Conservation (phyloP, 92 coral and sea anemone genomes). For the Porites cylindrica region DNA sequence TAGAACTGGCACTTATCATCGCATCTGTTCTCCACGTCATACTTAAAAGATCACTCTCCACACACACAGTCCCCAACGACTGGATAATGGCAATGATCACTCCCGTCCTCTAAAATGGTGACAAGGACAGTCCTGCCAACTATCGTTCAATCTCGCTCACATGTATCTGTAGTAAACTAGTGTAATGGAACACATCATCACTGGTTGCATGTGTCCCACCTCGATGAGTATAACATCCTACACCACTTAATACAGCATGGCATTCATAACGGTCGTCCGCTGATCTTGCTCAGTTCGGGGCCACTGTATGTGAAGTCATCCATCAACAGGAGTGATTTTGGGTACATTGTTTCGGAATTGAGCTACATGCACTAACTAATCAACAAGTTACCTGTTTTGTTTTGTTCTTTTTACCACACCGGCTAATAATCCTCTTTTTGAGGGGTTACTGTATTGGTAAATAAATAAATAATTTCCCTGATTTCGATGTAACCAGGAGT, state of each 20-base stretch:
- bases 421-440: too few species aligned
- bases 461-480: too few species aligned
- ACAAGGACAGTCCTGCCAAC: conserved; percentile 11
- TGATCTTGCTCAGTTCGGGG: too few species aligned
- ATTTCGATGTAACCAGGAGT: too few species aligned
- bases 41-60: neutral
- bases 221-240: neutral
- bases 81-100: neutral
- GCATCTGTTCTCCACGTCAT: neutral
- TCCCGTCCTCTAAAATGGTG: conserved; percentile 14
- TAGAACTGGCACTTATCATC: neutral
- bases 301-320: too few species aligned
- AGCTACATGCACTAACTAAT: too few species aligned
- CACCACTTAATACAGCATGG: neutral
- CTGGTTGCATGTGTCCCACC: neutral
- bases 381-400: too few species aligned
- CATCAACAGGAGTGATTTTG: too few species aligned
- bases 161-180: conserved; percentile 24
- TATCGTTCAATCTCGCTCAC: conserved; percentile 20
- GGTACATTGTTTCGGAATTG: too few species aligned
- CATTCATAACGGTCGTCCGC: neutral
- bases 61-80: neutral
- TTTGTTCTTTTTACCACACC: too few species aligned
- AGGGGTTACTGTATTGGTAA: too few species aligned
- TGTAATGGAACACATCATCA: conserved; percentile 20